Evolutionary conservation across 1,140 invertebrate species (phyloP).

Genomic region (Thaumatotibia leucotreta): DNA sequence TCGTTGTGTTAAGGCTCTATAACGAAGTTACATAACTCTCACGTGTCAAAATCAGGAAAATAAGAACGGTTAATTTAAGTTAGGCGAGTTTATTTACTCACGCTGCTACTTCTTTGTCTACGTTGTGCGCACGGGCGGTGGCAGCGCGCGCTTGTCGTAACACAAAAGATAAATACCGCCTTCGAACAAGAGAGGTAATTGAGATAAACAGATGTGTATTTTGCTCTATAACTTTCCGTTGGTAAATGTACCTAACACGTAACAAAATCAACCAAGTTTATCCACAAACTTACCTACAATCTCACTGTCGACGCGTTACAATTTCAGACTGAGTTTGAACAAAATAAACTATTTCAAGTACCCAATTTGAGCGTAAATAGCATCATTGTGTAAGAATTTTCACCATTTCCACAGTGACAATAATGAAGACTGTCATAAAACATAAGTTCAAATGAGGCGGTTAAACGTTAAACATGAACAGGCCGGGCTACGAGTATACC

Average conservation of each 20-base stretch:
- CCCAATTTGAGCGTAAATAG: slow-evolving; percentile 28
- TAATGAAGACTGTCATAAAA: slow-evolving; percentile 38
- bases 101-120: slow-evolving; percentile 59
- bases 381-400: slow-evolving; percentile 32
- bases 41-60: slow-evolving; percentile 46
- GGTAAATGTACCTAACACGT: slow-evolving; percentile 51
- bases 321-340: not conserved
- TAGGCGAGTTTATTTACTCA: slow-evolving; percentile 50
- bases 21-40: slow-evolving; percentile 39
- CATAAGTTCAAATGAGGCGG: slow-evolving; percentile 67
- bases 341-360: not conserved
- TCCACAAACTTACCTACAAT: slow-evolving; percentile 36
- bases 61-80: slow-evolving; percentile 48
- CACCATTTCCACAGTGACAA: slow-evolving; percentile 26
- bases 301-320: slow-evolving; percentile 19
- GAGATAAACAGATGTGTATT: slow-evolving; percentile 65
- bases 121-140: slow-evolving; percentile 31
- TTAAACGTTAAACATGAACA: slow-evolving; percentile 69
- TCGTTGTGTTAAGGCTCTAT: slow-evolving; percentile 25
- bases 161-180: slow-evolving; percentile 66
- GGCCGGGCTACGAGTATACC: slow-evolving; percentile 68
- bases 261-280: slow-evolving; percentile 61
- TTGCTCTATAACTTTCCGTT: slow-evolving; percentile 56
- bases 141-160: slow-evolving; percentile 42
- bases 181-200: slow-evolving; percentile 61